phyloP scores from a whole-genome alignment of 2,797 vertebrate species.

The Myotis daubentonii region DNA sequence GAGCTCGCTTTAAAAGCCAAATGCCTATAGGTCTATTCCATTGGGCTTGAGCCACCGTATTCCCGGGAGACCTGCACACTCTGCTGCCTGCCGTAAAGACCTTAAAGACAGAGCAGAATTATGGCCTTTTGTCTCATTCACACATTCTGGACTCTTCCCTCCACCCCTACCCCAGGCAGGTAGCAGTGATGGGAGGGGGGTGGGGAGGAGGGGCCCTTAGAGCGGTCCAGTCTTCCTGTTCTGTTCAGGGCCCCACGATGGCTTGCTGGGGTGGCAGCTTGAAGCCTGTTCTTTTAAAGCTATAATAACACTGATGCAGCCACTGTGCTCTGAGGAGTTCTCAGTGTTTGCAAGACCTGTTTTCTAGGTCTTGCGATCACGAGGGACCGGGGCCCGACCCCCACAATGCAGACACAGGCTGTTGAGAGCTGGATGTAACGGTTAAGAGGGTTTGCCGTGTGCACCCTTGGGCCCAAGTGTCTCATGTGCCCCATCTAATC shows the following conservation, averaged over 20 bases:
- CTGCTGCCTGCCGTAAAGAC: background rate
- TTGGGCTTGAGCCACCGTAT: background rate
- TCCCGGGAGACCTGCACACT: background rate
- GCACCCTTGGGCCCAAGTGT: fast-evolving
- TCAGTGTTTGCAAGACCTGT: background rate
- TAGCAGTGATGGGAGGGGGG: background rate
- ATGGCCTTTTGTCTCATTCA: background rate
- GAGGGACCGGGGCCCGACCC: background rate
- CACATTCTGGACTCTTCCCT: background rate
- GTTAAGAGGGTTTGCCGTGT: fast-evolving
- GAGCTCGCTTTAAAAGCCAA: background rate
- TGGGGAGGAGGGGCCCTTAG: background rate
- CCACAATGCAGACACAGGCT: background rate
- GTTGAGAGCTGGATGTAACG: background rate
- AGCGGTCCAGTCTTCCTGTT: background rate
- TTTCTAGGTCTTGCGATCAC: background rate
- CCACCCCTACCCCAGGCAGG: background rate
- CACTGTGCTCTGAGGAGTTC: background rate
- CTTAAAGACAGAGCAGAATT: background rate
- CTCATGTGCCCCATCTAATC: fast-evolving
- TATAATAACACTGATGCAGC: conserved; percentile 7
- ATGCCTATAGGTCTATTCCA: background rate
- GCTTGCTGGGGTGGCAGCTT: background rate
- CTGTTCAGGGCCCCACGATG: background rate
- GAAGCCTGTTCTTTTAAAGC: background rate